Evolutionary conservation across 2,113 vertebrate species (phyloP), one percentile per base, ranked within the genome.

Genomic region (Sakesphorus luctuosus): DNA sequence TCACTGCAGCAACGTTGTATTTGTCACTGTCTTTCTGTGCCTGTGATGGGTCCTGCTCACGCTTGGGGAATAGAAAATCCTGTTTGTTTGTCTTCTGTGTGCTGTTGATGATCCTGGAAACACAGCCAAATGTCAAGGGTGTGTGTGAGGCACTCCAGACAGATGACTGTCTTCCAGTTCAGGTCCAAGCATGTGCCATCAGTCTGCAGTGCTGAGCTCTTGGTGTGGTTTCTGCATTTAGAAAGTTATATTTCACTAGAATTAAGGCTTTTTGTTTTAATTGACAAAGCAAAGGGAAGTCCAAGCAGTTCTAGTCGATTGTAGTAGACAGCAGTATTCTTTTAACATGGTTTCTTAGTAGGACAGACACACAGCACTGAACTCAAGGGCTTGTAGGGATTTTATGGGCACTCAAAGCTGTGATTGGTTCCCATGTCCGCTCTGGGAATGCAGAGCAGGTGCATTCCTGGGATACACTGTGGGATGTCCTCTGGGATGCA

Each of bases 341-440:
- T 66, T 11, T 13, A 28, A 21, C 0, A 0, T 2, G 25, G 26
- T 38, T 73, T 68, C 31, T 38, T 47, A 47, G 33, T 16, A 4
- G 44, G 58, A 7, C 19, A 18, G 76, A 1, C 28, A 1, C 8
- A 16, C 0, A 47, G 63, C 18, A 3, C 6, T 9, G 50, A 43
- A 7, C 19, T 35, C 4, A 23, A 38, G 15, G 43, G 31, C 43
- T 69, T 44, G 36, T 25, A 24, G 56, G 73, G 25, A 17, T 38
- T 79, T 38, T 10, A 3, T 0, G 4, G 49, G 58, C 47, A 0
- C 24, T 49, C 44, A 8, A 11, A 33, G 29, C 29, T n/a, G n/a
- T 5, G 53, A 33, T 1, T 28, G 21, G 17, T 33, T 56, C 1
- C 26, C 11, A 3, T 10, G 11, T 13, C 7, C 49, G 0, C 71